Conservation (phyloP, 2,797 vertebrate genomes). For the Neopelma chrysocephalum region DNA sequence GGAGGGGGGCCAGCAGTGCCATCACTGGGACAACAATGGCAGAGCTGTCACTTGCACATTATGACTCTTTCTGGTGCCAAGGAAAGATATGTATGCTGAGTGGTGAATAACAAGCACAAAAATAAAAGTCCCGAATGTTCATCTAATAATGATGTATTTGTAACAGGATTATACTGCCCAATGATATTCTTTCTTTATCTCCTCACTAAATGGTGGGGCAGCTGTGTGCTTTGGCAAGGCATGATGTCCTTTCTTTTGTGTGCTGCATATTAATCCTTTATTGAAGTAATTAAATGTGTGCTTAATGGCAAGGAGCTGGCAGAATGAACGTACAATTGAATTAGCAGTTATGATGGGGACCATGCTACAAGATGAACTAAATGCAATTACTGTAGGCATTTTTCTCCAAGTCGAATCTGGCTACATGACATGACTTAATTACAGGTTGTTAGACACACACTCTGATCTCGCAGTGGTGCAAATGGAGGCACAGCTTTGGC, state of each 20-base stretch:
- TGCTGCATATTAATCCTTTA: conserved; percentile 98
- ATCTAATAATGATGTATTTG: conserved; percentile 91
- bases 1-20: conserved; percentile 27
- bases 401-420: conserved; percentile 80
- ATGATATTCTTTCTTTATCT: conserved; percentile 82
- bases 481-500: conserved; percentile 55
- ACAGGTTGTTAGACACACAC: conserved; percentile 88
- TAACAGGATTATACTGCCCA: conserved; percentile 78
- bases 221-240: conserved; percentile 84
- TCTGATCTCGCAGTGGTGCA: conserved; percentile 75
- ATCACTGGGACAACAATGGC: conserved; percentile 79
- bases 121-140: conserved; percentile 87
- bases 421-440: conserved; percentile 93
- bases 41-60: conserved; percentile 72
- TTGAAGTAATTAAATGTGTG: conserved; percentile 96
- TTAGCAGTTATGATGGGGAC: conserved; percentile 93
- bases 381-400: conserved; percentile 91
- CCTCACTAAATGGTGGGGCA: conserved; percentile 84
- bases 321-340: conserved; percentile 94
- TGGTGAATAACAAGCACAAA: conserved; percentile 81
- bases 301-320: conserved; percentile 95
- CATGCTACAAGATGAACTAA: conserved; percentile 95
- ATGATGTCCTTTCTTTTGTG: conserved; percentile 85
- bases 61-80: conserved; percentile 79
- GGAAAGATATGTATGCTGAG: conserved; percentile 74